phyloP scores from a whole-genome alignment of 2,888 invertebrate species.

The Campoplex capitator region DNA sequence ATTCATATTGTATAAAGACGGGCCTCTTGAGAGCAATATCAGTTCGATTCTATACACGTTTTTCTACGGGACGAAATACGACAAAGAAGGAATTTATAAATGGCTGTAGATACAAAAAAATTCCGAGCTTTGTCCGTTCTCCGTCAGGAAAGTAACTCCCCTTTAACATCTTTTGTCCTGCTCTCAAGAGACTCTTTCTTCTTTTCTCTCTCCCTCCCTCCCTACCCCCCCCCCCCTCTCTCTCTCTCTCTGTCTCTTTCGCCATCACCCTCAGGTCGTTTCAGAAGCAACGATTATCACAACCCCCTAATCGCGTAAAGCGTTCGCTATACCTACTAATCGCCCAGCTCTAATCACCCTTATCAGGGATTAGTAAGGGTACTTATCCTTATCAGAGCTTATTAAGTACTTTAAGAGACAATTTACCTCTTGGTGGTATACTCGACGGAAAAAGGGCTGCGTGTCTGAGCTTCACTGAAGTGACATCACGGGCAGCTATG shows the following conservation, averaged over 20 bases:
- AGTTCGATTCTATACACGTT: background rate
- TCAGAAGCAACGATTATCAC: constrained; percentile 25
- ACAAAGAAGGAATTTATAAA: constrained; percentile 28
- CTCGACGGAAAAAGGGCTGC: constrained; percentile 28
- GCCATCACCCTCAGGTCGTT: constrained; percentile 1
- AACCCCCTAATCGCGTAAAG: constrained; percentile 27
- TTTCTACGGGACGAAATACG: background rate
- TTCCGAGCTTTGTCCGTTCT: background rate
- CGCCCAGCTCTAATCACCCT: constrained; percentile 48
- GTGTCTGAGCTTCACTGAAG: constrained; percentile 43
- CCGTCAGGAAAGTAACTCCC: constrained; percentile 20
- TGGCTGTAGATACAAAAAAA: constrained; percentile 19
- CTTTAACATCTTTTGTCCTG: background rate
- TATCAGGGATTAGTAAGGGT: constrained; percentile 37
- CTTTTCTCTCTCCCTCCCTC: background rate
- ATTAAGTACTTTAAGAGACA: constrained; percentile 53
- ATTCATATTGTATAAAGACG: constrained; percentile 22
- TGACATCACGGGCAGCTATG: constrained; percentile 2
- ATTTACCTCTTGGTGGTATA: constrained; percentile 37
- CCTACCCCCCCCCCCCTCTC: background rate
- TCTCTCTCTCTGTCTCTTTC: constrained; percentile 26
- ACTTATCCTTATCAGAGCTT: constrained; percentile 53
- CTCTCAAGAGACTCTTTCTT: constrained; percentile 9
- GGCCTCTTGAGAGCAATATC: constrained; percentile 20
- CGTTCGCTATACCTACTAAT: constrained; percentile 49